Base-by-base conservation (phyloP, 2,888 invertebrate genomes). In the Coleophora deauratella region DNA sequence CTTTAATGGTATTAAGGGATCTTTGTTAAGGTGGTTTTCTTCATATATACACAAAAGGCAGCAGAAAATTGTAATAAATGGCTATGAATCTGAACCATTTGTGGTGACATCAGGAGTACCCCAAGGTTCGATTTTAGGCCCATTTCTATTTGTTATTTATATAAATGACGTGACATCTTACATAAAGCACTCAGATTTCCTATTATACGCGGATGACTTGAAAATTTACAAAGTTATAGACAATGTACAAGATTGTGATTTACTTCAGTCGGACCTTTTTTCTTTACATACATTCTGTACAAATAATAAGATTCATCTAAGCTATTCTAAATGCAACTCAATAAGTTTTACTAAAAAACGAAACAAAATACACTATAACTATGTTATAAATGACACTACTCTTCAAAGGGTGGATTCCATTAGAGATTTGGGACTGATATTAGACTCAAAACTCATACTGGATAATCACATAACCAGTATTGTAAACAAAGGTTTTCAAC, bases 111-210 rank as follows among this genome's bases (percentile, higher is more conserved):
- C 33, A 6, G 38, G 38, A 2, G 38, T 38, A 1, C 38, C 38
- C 9, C 38, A 38, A 12, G 38, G 38, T 6, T 38, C 38, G 1
- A 21, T 33, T 7, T 12, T 38, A 7, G 38, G 38, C 8, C 38
- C 38, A 30, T n/a, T 38, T 12, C n/a, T 38, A 14, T 38, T 38
- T 38, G 33, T n/a, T 1, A 33, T 38, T 1, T 38, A 33, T 27
- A 30, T 38, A 1, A 33, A 11, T 1, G 38, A 38, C n/a, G 9
- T 38, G 1, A 12, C n/a, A 3, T 3, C 8, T 7, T 33, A 33
- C 27, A 33, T 38, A 12, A 10, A 33, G 9, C 9, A 27, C 7
- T 33, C 38, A 6, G 2, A 33, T 7, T 14, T 33, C 3, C 7
- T 38, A 11, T 9, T 33, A 1, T 38, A 13, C 12, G 38, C 38